Base-by-base conservation (phyloP, 2,113 vertebrate species). In the Glaucomys volans region DNA sequence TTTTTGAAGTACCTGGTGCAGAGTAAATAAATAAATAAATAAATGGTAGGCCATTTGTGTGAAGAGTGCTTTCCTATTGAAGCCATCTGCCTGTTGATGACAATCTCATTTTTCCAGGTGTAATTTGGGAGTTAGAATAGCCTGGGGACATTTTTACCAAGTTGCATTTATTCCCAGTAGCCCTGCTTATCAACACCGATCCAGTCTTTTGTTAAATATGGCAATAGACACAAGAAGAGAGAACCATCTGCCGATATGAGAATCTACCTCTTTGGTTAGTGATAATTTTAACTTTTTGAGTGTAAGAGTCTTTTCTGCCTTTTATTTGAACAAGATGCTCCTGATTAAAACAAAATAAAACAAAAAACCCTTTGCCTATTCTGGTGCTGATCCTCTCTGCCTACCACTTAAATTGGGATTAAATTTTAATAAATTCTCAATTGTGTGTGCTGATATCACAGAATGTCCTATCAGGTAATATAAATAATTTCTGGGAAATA, bases 401-500 rank as follows among this genome's bases (percentile, higher is more conserved):
- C n/a, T 87, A 87, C 44, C 35, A 90, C 96, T 94, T 76, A 94
- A 94, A 75, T 52, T 80, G 24, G 64, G 35, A 72, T 97, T 97
- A 95, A 97, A 96, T 92, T 92, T 97, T 93, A 95, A 96, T 86
- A 88, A 64, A 82, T 22, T 69, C 62, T 91, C 76, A 62, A 47
- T 57, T 87, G 42, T 83, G 24, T 90, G 42, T 85, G 54, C 57
- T 83, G 72, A 76, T 62, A 74, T 76, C 81, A 74, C 57, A 72
- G 69, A 97, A 69, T 87, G 57, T 83, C 87, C 14, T 90, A 92
- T 80, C 52, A 82, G 72, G 59, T n/a, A 64, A 95, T 85, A 94
- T 95, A 92, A 95, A 93, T 97, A 96, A 94, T 94, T 96, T 69
- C 77, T 81, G 96, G 85, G 59, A 66, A 95, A 95, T 95, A 97